Evolutionary conservation across 2,888 invertebrate species (phyloP), one percentile per base, ranked within the genome.

Genomic region (Drosophila histrio): DNA sequence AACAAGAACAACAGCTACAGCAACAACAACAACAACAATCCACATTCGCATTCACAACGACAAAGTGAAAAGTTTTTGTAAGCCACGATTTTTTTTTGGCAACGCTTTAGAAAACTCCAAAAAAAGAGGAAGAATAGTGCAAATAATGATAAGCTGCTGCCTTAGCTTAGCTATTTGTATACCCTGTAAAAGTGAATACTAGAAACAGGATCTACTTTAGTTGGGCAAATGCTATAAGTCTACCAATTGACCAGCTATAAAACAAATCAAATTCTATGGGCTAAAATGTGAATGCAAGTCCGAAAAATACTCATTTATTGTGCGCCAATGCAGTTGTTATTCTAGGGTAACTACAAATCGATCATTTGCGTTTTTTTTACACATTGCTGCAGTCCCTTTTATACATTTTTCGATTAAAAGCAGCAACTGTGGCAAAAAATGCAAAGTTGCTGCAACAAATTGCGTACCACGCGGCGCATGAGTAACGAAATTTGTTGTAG

Each of bases 41-140:
- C 68, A 61, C 69, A 72, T 74, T 77, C 77, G 72, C 72, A 77
- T 72, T 56, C 73, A 72, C 26, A 65, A 60, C 69, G 79, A 72
- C 82, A 87, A 87, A 87, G 77, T 79, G 68, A 79, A 85, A 82
- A 81, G 81, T 81, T 81, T 67, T 66, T 59, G 52, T 50, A 39
- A 32, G 26, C 30, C 73, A 46, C 62, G 39, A n/a, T n/a, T n/a
- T 57, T 57, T 68, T 71, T 58, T 43, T 60, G 36, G 46, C 17
- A 22, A 47, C 50, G 44, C 53, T 46, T 43, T 52, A 36, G 50
- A 63, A 77, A 57, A 61, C 49, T 53, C 49, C 15, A 24, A 53
- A 73, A 58, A 53, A 46, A 41, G 34, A 26, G 13, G 2, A 24
- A 26, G 17, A 50, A 50, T 36, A 8, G 36, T 9, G 7, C 39